Conservation (phyloP, 37 sponge, comb jelly and placozoan species). For the Amphimedon queenslandica region DNA sequence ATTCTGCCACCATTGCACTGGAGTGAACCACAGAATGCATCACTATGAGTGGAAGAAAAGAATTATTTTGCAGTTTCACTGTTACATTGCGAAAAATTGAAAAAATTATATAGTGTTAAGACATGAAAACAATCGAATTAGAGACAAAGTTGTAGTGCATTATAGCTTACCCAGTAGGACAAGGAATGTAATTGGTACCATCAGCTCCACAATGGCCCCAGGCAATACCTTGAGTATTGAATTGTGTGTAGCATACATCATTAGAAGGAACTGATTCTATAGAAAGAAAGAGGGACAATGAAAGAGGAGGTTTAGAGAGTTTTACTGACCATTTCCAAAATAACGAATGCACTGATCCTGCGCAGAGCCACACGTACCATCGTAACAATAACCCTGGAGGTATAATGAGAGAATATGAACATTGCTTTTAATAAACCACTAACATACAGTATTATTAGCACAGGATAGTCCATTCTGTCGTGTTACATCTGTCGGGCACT, state of each 20-base stretch:
- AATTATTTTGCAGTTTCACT: background rate
- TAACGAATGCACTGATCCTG: conserved; percentile 27
- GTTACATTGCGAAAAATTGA: too few species aligned
- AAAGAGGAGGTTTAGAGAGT: background rate
- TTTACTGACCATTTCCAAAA: conserved; percentile 19
- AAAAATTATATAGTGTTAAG: too few species aligned
- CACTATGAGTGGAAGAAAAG: conserved; percentile 8
- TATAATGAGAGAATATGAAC: background rate
- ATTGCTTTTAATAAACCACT: background rate
- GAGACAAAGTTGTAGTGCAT: too few species aligned
- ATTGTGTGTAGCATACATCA: background rate
- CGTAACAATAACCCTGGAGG: conserved; percentile 47
- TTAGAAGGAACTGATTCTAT: background rate
- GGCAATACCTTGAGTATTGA: background rate
- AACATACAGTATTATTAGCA: conserved; percentile 5
- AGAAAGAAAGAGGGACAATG: background rate
- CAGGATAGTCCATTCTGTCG: conserved; percentile 36
- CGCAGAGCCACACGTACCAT: conserved; percentile 28
- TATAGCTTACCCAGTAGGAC: background rate
- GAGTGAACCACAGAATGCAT: conserved; percentile 49
- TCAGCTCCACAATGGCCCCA: background rate
- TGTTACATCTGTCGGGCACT: conserved; percentile 52
- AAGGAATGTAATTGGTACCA: background rate
- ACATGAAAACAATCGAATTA: too few species aligned
- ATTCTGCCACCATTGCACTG: conserved; percentile 15